Base-by-base conservation (phyloP, 2,797 vertebrate genomes). In the Urophycis tenuis region DNA sequence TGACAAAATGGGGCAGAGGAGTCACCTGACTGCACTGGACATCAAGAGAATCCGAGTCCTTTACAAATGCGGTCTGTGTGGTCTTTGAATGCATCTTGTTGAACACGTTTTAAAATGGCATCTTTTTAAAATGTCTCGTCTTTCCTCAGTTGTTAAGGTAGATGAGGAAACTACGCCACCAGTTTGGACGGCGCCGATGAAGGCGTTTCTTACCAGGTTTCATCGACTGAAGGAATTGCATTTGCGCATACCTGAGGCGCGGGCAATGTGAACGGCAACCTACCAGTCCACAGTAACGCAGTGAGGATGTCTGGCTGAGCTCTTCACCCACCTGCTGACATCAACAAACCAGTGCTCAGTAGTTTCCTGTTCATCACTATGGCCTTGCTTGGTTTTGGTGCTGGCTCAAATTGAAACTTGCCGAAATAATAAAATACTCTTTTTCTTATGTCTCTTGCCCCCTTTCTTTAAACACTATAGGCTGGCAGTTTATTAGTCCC, bases 1-100 rank as follows among this genome's bases (percentile, higher is more conserved):
- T 5, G 1, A n/a, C 2, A 1, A 29, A 0, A 91, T 93, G 84
- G 92, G 91, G 25, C 92, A 93, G 82, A 89, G 92, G 22, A 3
- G 0, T 0, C 25, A 1, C 5, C 12, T 92, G 87, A 85, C 86
- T 0, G 0, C 49, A 4, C 39, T 2, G 0, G 92, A 93, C 74
- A 33, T 88, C 0, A 0, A 79, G 72, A 89, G 32, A 75, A 41
- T 93, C 32, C n/a, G 19, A 6, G 60, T 0, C 0, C 84, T 90
- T 10, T 93, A 92, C 77, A 3, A 22, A 9, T 93, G 92, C 72
- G 89, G 89, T 87, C 45, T 86, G 79, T 73, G 29, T 0, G 25
- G 35, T 36, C n/a, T 39, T 29, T 73, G 8, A 72, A 5, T 34
- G n/a, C 22, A 29, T 39, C 3, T 73, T 9, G 33, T 70, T 70